Conservation (phyloP, 1,140 invertebrate species). For the Paraescarpia echinospica region DNA sequence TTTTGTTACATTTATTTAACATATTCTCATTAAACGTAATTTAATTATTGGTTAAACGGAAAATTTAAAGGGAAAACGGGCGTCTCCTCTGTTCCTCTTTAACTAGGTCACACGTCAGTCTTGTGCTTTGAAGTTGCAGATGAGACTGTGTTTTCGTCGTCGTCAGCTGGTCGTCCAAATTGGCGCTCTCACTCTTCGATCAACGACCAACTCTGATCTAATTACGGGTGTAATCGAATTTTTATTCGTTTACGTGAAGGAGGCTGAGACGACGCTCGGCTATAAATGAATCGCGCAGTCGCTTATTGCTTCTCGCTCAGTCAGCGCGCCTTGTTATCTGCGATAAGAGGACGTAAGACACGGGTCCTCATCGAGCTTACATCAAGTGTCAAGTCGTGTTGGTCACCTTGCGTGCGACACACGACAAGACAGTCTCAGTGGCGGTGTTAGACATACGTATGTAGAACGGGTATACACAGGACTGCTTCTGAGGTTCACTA, state of each 20-base stretch:
- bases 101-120: neutral
- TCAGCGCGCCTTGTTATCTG: neutral
- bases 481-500: no score
- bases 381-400: neutral
- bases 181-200: neutral
- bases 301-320: neutral
- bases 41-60: neutral
- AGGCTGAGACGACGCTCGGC: neutral
- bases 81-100: neutral
- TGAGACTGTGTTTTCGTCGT: neutral
- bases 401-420: neutral
- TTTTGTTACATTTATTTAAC: neutral
- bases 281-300: neutral
- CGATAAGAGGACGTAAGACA: neutral
- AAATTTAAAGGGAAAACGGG: neutral
- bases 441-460: neutral
- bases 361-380: neutral
- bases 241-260: slow-evolving; percentile 5
- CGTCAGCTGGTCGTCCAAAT: neutral
- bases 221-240: neutral
- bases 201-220: neutral
- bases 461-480: no score
- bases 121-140: neutral
- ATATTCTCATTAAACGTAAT: neutral
- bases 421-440: neutral